Base-by-base conservation (phyloP, 2,113 vertebrate species). In the Siphamia tubifer region DNA sequence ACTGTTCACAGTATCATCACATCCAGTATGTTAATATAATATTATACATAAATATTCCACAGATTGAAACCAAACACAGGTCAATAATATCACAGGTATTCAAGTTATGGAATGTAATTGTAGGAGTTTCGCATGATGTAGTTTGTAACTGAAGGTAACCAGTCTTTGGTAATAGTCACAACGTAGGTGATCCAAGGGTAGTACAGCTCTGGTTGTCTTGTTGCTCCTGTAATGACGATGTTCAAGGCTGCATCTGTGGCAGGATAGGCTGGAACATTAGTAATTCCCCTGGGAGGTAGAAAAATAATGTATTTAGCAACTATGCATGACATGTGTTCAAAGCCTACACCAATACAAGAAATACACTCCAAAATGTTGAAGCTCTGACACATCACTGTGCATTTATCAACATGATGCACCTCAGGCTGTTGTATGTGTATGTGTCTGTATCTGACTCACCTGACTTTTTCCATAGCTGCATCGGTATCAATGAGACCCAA, bases 401-500 rank as follows among this genome's bases (percentile, higher is more conserved):
- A n/a, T n/a, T n/a, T n/a, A n/a, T n/a, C n/a, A n/a, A n/a, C n/a
- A n/a, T n/a, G n/a, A n/a, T n/a, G n/a, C n/a, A n/a, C n/a, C n/a
- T n/a, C 0, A 32, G 3, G n/a, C 19, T 47, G 4, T 1, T 19
- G 25, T 3, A 12, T 12, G 19, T 8, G 17, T 27, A 17, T 11
- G 1, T 4, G n/a, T 5, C 23, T 48, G 19, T 17, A 27, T 6
- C 15, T n/a, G 19, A 73, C 88, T 76, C 4, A 95, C 96, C 83
- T 93, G 86, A 89, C 79, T 68, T 92, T 86, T 27, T 93, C 85
- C 62, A 94, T 40, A 0, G 94, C 92, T 0, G 87, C 19, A 0
- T 92, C 86, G 0, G 91, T 95, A 1, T 96, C 93, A 1, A 91
- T 93, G 54, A 96, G 89, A 13, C 96, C 95, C 61, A 96, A 90